Conservation (phyloP, 2,113 vertebrate genomes). For the Pardalotus punctatus region DNA sequence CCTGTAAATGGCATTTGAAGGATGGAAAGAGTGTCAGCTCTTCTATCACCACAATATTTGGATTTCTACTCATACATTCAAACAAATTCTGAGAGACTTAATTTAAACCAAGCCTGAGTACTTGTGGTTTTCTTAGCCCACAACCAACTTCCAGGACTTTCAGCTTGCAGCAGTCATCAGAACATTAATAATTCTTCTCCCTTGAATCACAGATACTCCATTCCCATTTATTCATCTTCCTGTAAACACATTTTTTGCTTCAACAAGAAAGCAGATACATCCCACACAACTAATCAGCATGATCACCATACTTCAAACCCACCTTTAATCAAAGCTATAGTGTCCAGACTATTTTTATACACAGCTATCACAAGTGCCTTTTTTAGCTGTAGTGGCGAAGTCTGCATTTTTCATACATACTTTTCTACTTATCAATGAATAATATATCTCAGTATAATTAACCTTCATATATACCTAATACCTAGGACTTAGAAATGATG, state of each 20-base stretch:
- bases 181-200: constrained; percentile 51
- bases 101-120: constrained; percentile 19
- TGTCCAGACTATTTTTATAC: not conserved
- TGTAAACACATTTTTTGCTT: constrained; percentile 21
- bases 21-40: not conserved
- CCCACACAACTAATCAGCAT: not conserved
- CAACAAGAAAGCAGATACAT: not conserved
- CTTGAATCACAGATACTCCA: constrained; percentile 27
- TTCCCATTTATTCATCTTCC: not conserved
- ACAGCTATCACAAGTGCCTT: not conserved
- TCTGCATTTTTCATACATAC: not conserved
- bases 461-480: not conserved
- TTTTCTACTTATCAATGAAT: not conserved
- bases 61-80: constrained; percentile 14
- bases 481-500: not conserved
- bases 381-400: constrained; percentile 5
- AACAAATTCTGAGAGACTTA: constrained; percentile 26
- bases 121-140: constrained; percentile 36
- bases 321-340: not conserved
- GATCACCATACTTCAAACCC: not conserved
- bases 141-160: constrained; percentile 36
- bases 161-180: constrained; percentile 33
- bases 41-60: constrained; percentile 4
- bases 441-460: not conserved
- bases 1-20: not conserved